Evolutionary conservation across 2,113 vertebrate genomes (phyloP), one percentile per base, ranked within the genome.

Genomic region (Callopanchax toddi): DNA sequence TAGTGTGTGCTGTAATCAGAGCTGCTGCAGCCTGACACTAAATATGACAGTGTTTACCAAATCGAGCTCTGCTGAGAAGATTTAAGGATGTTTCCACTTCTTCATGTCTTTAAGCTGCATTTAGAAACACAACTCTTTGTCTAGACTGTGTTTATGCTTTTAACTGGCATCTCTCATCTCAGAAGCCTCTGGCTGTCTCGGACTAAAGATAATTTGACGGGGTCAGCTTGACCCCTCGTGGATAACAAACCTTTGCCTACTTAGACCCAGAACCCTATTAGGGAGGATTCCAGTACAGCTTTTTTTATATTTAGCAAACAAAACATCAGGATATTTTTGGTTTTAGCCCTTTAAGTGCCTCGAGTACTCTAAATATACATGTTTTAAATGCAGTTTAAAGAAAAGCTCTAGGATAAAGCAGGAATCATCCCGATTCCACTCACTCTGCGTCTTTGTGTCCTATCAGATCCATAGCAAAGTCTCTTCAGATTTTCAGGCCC

Each of bases 81-180:
- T 23, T 23, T 17, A 55, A 39, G 16, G 21, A 2, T 5, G 5
- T 16, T 2, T 36, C 9, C 21, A n/a, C 5, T 21, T 37, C 18
- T 21, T 11, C 51, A n/a, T 1, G 12, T 37, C 12, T 16, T 6
- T 13, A 37, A 22, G 22, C 15, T 57, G 23, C 10, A 1, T 57
- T 43, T 26, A 3, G n/a, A 29, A 36, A n/a, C 16, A 18, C 17
- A 18, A 26, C 22, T 43, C 17, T n/a, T n/a, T 5, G 37, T 56
- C 54, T 42, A 25, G 54, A 42, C 37, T 25, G 54, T 26, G 39
- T 42, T 57, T 57, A 26, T 22, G 18, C 16, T 57, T 25, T 17
- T 25, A 43, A 43, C 54, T 29, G 39, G 17, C 11, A 25, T 16
- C 9, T 25, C 37, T 50, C 6, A n/a, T 56, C 54, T 56, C 9